Conservation (phyloP, 1,140 invertebrate genomes). For the Hydropsyche tenuis region DNA sequence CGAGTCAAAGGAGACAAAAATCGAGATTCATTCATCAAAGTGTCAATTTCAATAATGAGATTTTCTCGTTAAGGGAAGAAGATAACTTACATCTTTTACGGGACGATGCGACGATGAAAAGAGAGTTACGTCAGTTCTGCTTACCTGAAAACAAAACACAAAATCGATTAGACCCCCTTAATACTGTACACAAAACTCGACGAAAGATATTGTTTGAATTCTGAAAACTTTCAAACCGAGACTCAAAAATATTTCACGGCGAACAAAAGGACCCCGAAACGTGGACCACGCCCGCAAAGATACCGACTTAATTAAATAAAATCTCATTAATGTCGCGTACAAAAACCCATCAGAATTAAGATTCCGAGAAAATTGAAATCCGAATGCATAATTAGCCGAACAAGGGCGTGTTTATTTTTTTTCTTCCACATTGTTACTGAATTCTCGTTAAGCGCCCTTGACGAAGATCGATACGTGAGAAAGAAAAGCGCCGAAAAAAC, state of each 20-base stretch:
- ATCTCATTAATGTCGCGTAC: no score
- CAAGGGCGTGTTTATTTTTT: neutral
- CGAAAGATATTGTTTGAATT: conserved; percentile 1
- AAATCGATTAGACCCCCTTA: conserved; percentile 13
- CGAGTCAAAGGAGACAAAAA: no score
- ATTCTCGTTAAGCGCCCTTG: neutral
- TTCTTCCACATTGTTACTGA: neutral
- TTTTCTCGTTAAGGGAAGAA: no score
- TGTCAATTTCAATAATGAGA: no score
- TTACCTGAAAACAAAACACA: conserved; percentile 18
- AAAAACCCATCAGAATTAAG: no score
- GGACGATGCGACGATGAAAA: neutral
- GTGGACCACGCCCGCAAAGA: neutral
- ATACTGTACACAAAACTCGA: neutral
- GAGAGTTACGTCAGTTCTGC: conserved; percentile 6
- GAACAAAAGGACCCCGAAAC: no score
- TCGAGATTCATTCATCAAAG: no score
- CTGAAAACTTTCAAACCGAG: neutral
- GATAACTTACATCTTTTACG: no score
- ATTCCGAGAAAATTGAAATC: neutral
- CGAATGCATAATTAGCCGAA: conserved; percentile 3
- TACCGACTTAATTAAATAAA: conserved; percentile 6
- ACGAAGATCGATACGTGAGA: neutral
- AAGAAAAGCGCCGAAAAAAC: no score
- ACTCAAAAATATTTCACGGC: no score